Conservation (phyloP, 2,797 vertebrate species). For the Acrossocheilus fasciatus region DNA sequence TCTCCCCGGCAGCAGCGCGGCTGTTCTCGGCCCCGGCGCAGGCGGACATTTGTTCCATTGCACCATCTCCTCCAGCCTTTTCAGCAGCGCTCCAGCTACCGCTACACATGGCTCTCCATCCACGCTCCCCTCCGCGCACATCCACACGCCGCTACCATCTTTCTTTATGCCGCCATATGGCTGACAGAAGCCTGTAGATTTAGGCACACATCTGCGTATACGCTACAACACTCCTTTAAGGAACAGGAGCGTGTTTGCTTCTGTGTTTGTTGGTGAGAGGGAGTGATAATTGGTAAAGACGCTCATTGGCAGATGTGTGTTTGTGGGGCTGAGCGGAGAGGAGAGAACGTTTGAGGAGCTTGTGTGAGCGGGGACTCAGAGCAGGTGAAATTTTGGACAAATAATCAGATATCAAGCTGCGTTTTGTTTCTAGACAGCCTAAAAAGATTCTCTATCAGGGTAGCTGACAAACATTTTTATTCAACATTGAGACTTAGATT, state of each 20-base stretch:
- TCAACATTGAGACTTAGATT: background rate
- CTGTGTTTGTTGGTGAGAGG: slow-evolving; percentile 58
- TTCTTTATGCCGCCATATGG: slow-evolving; percentile 99
- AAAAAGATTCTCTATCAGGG: background rate
- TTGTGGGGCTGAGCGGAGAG: slow-evolving; percentile 71
- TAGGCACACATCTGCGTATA: slow-evolving; percentile 99
- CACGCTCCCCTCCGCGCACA: slow-evolving; percentile 84
- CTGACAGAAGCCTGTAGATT: slow-evolving; percentile 98
- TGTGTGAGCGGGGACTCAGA: slow-evolving; percentile 48
- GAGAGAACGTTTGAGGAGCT: slow-evolving; percentile 56
- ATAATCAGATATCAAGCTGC: background rate
- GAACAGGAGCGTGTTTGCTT: slow-evolving; percentile 61
- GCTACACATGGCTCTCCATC: slow-evolving; percentile 80
- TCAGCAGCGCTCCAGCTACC: slow-evolving; percentile 87
- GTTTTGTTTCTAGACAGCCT: background rate
- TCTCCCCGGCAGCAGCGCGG: slow-evolving; percentile 94
- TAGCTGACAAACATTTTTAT: background rate
- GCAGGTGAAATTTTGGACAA: slow-evolving; percentile 26
- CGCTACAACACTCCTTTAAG: slow-evolving; percentile 87
- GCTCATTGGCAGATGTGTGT: slow-evolving; percentile 79
- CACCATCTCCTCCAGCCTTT: slow-evolving; percentile 97
- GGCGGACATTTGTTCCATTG: slow-evolving; percentile 96
- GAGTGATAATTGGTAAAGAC: slow-evolving; percentile 83
- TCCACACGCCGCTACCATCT: slow-evolving; percentile 98
- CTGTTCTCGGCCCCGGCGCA: slow-evolving; percentile 89